phyloP scores from a whole-genome alignment of 2,888 invertebrate species.

The Seira sanloemensis region DNA sequence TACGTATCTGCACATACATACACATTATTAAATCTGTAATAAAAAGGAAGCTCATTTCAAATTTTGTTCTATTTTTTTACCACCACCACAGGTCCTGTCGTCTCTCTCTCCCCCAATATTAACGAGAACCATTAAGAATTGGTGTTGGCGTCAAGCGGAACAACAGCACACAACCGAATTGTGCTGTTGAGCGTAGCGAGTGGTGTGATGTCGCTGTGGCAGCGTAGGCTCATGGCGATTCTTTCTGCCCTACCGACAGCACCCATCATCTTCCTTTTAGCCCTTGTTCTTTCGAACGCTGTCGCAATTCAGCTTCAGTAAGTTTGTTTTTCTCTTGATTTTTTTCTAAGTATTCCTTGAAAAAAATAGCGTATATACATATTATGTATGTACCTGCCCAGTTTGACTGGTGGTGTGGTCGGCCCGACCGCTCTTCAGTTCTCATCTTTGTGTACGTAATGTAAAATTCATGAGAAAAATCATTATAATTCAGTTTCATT shows the following conservation, averaged over 20 bases:
- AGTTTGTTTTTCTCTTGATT: slow-evolving; percentile 40
- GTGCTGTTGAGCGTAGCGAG: slow-evolving; percentile 57
- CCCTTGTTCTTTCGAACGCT: slow-evolving; percentile 54
- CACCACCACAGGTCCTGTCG: too few species aligned
- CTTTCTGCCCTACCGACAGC: slow-evolving; percentile 55
- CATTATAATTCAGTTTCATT: slow-evolving; percentile 45
- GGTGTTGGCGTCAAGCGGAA: slow-evolving; percentile 6
- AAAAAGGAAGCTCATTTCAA: too few species aligned
- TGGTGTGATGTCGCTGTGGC: slow-evolving; percentile 63
- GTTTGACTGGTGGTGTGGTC: neutral
- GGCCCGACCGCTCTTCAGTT: neutral
- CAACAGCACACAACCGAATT: slow-evolving; percentile 55
- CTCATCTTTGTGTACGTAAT: slow-evolving; percentile 21
- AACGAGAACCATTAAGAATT: neutral
- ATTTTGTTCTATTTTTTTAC: neutral
- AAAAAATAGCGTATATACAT: too few species aligned
- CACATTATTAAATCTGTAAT: too few species aligned
- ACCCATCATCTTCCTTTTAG: slow-evolving; percentile 52
- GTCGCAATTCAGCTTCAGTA: slow-evolving; percentile 62
- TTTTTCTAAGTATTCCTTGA: neutral
- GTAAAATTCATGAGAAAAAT: slow-evolving; percentile 58
- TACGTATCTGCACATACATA: too few species aligned
- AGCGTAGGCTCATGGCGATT: slow-evolving; percentile 60
- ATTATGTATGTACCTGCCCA: too few species aligned
- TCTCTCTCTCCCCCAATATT: too few species aligned